Percentiles rank a stretch among this genome's conserved stretches.
Conservation (phyloP, 2,888 invertebrate species). For the Podotricha telesiphe region DNA sequence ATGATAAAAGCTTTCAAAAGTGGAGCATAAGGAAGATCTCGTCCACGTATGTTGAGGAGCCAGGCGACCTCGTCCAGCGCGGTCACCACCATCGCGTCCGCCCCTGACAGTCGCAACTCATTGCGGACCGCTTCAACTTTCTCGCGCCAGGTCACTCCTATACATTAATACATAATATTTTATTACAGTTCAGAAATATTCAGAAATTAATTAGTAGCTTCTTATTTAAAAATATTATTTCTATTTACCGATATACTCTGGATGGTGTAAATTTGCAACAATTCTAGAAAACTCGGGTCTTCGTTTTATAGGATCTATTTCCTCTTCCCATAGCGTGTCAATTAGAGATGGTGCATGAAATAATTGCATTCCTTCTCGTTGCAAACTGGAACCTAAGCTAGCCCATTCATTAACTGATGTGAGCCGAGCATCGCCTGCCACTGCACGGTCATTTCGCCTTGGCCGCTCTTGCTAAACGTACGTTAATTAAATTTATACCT, state of each 20-base stretch:
- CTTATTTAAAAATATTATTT: neutral
- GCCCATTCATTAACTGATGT: conserved; percentile 88
- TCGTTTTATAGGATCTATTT: conserved; percentile 60
- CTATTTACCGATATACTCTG: conserved; percentile 82
- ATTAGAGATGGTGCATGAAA: conserved; percentile 88
- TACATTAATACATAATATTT: conserved; percentile 19
- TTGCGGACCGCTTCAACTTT: conserved; percentile 88
- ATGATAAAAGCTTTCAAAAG: conserved; percentile 90
- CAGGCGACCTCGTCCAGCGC: conserved; percentile 94
- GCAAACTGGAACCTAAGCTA: conserved; percentile 82
- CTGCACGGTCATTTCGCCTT: conserved; percentile 80
- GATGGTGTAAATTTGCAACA: conserved; percentile 85
- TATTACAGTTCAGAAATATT: neutral
- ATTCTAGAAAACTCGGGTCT: conserved; percentile 85
- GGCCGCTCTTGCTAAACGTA: conserved; percentile 63
- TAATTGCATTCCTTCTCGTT: conserved; percentile 76
- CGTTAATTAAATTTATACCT: no score
- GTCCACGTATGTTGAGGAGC: conserved; percentile 93
- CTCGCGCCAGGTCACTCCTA: conserved; percentile 88
- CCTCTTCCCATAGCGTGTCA: conserved; percentile 90
- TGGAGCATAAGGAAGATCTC: conserved; percentile 92
- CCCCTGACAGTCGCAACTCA: conserved; percentile 84
- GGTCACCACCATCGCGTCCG: conserved; percentile 92
- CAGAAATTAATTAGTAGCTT: no score
- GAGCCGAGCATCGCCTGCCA: conserved; percentile 89